Conservation (phyloP, 2,797 vertebrate species). For the Aldrovandia affinis region DNA sequence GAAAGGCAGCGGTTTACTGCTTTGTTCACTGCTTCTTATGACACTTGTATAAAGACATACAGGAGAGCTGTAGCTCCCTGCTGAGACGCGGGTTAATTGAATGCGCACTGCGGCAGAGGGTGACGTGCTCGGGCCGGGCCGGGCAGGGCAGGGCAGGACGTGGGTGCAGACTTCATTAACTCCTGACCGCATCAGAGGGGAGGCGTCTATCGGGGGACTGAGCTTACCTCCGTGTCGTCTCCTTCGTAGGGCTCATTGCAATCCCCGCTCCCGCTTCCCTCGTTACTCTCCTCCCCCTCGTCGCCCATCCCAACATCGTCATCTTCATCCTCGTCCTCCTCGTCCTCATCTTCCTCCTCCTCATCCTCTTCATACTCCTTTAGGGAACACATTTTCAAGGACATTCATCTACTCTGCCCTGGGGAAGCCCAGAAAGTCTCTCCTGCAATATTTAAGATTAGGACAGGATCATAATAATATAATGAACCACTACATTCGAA, state of each 20-base stretch:
- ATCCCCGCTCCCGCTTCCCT: constrained; percentile 86
- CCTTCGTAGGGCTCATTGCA: constrained; percentile 91
- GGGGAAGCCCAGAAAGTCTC: not conserved
- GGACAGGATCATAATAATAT: not conserved
- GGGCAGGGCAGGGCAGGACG: not conserved
- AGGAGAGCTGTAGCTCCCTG: not conserved
- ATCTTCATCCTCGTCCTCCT: constrained; percentile 89
- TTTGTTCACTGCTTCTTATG: no score
- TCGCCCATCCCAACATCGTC: constrained; percentile 90
- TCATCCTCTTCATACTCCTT: constrained; percentile 86
- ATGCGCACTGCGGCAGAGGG: not conserved
- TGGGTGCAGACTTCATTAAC: not conserved
- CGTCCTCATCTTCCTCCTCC: constrained; percentile 88
- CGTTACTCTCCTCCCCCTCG: constrained; percentile 93
- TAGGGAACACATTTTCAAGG: not conserved
- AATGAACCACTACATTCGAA: not conserved
- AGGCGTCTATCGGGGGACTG: not conserved
- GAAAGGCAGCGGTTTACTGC: no score
- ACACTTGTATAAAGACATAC: no score
- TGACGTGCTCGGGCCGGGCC: not conserved
- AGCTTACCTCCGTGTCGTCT: constrained; percentile 86
- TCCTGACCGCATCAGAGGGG: no score
- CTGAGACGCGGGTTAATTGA: not conserved
- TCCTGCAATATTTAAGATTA: not conserved
- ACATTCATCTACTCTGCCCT: not conserved